Conservation (phyloP, 1,140 invertebrate species). For the Tigriopus japonicus region DNA sequence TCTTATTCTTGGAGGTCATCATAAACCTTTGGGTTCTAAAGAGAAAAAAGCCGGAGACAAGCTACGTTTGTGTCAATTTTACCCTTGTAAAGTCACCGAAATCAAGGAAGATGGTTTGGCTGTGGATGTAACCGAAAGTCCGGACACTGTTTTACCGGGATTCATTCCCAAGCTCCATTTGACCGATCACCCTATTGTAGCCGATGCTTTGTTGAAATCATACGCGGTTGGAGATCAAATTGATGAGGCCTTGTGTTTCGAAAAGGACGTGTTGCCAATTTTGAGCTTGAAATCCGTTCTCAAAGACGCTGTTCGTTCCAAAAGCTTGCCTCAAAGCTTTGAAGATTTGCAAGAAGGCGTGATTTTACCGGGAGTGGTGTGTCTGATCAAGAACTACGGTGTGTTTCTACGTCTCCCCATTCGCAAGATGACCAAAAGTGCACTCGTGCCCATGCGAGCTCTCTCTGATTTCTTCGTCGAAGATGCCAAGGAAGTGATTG, state of each 20-base stretch:
- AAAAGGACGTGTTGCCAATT: not conserved
- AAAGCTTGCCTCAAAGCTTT: not conserved
- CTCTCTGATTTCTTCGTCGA: constrained; percentile 1
- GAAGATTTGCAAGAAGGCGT: constrained; percentile 3
- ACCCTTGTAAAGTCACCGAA: not conserved
- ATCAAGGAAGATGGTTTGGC: not conserved
- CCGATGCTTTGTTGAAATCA: not conserved
- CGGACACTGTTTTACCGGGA: not conserved
- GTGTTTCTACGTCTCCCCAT: not conserved
- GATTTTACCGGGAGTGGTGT: not conserved
- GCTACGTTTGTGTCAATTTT: not conserved
- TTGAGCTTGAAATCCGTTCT: constrained; percentile 1
- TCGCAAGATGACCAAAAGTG: not conserved
- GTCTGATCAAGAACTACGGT: not conserved
- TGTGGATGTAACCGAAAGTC: not conserved
- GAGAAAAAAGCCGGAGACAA: not conserved
- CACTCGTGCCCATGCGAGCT: not conserved
- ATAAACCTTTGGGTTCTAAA: not conserved
- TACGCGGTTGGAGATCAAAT: constrained; percentile 1
- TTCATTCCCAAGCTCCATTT: constrained; percentile 5
- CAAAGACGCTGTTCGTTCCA: not conserved
- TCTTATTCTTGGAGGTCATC: not conserved
- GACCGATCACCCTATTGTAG: not conserved
- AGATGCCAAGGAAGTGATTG: constrained; percentile 2
- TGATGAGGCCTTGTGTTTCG: not conserved